Evolutionary conservation across 1,140 invertebrate genomes (phyloP).

Genomic region (Pseudobourletiella spinata): DNA sequence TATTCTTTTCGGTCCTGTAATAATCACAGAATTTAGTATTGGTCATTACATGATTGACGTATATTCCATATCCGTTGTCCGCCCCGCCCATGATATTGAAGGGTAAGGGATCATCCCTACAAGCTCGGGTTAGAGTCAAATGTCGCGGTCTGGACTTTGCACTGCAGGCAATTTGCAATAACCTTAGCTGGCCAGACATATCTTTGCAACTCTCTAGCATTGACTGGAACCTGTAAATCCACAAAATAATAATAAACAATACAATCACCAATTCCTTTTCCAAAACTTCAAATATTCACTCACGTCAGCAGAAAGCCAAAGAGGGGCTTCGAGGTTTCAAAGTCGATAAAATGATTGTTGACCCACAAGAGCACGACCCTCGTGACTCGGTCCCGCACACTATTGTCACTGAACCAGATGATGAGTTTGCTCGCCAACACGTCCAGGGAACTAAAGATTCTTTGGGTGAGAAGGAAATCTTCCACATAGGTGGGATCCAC

Average conservation of each 20-base stretch:
- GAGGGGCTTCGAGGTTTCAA: constrained; percentile 92
- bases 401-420: constrained; percentile 58
- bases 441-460: constrained; percentile 60
- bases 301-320: constrained; percentile 72
- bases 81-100: constrained; percentile 91
- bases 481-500: constrained; percentile 96
- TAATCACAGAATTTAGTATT: neutral
- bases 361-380: constrained; percentile 81
- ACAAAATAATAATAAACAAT: neutral
- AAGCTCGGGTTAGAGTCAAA: constrained; percentile 81
- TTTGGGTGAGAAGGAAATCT: constrained; percentile 95
- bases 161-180: constrained; percentile 92
- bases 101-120: constrained; percentile 81
- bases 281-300: neutral
- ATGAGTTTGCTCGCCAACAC: constrained; percentile 1
- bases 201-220: constrained; percentile 66
- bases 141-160: constrained; percentile 87
- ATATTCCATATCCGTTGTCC: constrained; percentile 83
- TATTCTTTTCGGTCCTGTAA: neutral
- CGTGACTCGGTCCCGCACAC: constrained; percentile 79
- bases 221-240: constrained; percentile 67
- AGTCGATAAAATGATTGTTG: constrained; percentile 99
- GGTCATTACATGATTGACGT: constrained; percentile 69
- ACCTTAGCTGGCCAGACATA: constrained; percentile 47
- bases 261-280: neutral